Evolutionary conservation across 2,113 vertebrate species (phyloP).

Genomic region (Anarhynchus alexandrinus): DNA sequence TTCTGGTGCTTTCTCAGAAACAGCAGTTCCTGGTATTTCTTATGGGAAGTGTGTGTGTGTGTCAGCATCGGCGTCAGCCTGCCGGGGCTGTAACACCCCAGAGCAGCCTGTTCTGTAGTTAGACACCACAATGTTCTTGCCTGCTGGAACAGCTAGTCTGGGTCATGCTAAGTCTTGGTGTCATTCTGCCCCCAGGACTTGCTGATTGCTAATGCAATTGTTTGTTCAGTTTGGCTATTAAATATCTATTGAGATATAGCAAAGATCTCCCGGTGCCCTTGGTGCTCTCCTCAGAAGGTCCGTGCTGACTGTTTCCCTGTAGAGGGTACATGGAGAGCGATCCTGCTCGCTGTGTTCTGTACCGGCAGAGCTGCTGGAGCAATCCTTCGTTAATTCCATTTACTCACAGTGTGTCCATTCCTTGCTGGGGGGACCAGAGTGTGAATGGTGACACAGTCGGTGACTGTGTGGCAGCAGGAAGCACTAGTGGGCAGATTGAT

Average conservation of each 20-base stretch:
- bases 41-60: background rate
- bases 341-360: background rate
- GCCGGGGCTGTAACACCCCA: background rate
- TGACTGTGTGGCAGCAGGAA: background rate
- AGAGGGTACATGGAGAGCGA: background rate
- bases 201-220: background rate
- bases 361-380: background rate
- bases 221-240: background rate
- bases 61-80: background rate
- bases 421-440: rapidly evolving
- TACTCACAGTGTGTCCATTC: background rate
- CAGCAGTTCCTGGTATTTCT: background rate
- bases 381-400: background rate
- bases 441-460: background rate
- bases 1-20: background rate
- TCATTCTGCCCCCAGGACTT: background rate
- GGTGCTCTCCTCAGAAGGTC: background rate
- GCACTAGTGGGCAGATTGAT: background rate
- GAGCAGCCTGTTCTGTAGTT: background rate
- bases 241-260: background rate
- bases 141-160: background rate
- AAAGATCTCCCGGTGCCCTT: background rate
- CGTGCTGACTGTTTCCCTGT: background rate
- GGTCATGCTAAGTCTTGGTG: background rate
- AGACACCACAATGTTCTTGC: background rate